These are phyloP conservation scores for Hirtodrosophila trivittata DNA, from an alignment of 2,888 invertebrate genomes.

Conservation along the genomic window DNA sequence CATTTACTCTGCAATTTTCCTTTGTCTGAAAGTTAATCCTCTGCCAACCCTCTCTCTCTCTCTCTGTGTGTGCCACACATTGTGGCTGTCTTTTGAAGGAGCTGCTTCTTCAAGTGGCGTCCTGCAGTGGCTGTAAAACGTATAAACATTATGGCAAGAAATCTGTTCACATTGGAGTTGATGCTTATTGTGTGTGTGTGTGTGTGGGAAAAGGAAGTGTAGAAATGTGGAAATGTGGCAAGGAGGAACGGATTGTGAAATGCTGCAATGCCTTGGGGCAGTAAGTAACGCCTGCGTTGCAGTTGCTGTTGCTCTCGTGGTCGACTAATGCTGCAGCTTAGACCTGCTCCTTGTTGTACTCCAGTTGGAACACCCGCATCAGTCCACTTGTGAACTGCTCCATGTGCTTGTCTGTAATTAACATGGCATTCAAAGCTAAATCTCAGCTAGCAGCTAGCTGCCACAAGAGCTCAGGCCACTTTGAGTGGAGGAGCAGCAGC, in stretches of 20 bases:
- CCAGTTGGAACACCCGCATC: background rate
- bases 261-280: constrained; percentile 15
- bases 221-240: constrained; percentile 8
- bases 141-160: constrained; percentile 51
- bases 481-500: constrained; percentile 37
- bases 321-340: constrained; percentile 68
- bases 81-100: constrained; percentile 23
- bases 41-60: background rate
- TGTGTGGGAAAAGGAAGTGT: background rate
- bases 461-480: constrained; percentile 38
- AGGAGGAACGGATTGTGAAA: background rate
- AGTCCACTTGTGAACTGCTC: constrained; percentile 3
- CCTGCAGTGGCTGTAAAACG: constrained; percentile 46
- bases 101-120: constrained; percentile 17
- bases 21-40: constrained; percentile 32
- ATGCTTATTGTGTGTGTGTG: background rate
- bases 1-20: constrained; percentile 31
- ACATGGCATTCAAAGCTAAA: constrained; percentile 76
- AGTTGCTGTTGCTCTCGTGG: constrained; percentile 44
- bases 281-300: constrained; percentile 41
- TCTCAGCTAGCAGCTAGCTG: constrained; percentile 48
- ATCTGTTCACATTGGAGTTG: background rate
- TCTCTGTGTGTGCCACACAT: background rate
- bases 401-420: constrained; percentile 61
- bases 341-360: constrained; percentile 12